phyloP scores from a whole-genome alignment of 2,888 invertebrate genomes.

The Aelia acuminata region DNA sequence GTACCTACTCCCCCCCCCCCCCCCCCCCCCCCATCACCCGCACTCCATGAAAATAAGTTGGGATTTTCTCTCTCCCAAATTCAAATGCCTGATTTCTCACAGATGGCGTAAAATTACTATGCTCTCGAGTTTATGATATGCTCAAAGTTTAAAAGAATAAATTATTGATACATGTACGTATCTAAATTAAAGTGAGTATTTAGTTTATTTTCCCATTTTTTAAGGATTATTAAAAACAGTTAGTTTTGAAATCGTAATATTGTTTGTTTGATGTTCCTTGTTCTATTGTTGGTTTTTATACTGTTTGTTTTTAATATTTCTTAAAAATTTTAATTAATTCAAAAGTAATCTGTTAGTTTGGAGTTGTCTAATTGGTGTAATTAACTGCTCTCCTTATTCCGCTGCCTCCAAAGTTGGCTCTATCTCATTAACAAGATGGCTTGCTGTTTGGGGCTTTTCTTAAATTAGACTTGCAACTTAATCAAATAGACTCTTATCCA shows the following conservation, averaged over 20 bases:
- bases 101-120: neutral
- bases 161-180: too few species aligned
- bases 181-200: too few species aligned
- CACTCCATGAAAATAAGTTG: neutral
- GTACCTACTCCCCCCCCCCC: neutral
- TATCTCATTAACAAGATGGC: conserved; percentile 9
- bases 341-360: neutral
- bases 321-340: neutral
- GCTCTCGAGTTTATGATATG: too few species aligned
- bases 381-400: neutral
- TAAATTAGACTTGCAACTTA: neutral
- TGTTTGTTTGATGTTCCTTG: too few species aligned
- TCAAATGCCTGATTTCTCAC: neutral
- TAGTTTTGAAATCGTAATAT: too few species aligned
- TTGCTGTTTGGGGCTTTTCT: conserved; percentile 15
- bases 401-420: neutral
- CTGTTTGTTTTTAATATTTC: neutral
- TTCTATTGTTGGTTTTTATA: too few species aligned
- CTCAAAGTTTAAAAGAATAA: too few species aligned
- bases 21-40: too few species aligned
- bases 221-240: too few species aligned
- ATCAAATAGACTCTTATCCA: neutral
- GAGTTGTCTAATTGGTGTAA: neutral
- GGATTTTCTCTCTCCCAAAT: neutral
- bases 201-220: too few species aligned